Base-by-base conservation (phyloP, 2,113 vertebrate species). In the Microtus oregoni region DNA sequence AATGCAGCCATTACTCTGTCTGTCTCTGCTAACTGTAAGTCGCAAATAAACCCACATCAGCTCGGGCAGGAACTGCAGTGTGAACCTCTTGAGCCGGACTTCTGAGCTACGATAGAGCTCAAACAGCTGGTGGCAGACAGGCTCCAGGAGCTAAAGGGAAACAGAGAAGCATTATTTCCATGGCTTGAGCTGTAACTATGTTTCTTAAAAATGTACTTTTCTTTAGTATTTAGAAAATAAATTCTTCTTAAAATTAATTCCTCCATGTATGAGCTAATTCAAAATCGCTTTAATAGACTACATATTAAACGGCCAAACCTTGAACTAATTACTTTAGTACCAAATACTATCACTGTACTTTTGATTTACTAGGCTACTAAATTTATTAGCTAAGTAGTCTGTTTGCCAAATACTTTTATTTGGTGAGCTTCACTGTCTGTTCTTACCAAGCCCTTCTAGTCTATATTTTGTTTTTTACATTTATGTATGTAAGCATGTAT, bases 101-200 rank as follows among this genome's bases (percentile, higher is more conserved):
- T 99, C 99, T 47, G 99, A 99, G 97, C 99, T 99, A 82, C 99
- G 99, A 96, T 99, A 99, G 38, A 99, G 98, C 98, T 99, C 99
- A 95, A 99, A 99, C 65, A 99, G 99, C 98, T 99, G 99, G 98
- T 99, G 99, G 98, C 99, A 99, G 96, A 99, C 99, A 20, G 99
- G 99, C 97, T 99, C 99, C 98, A 99, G 98, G 63, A 99, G 98
- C 99, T 99, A 97, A 41, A 97, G 93, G n/a, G 82, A 75, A 97
- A 93, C 78, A 96, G 78, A 44, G 13, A 30, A 90, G 63, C 73
- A 85, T 87, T 87, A 97, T 65, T 94, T 88, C 73, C 52, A 96
- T 55, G 95, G 24, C 92, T 94, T 75, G 58, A 83, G 73, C 26
- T 97, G 0, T 55, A 78, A 92, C 7, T 75, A 0, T 77, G 65